A percentile compares a stretch with the other conserved stretches of the same genome.
Evolutionary conservation across 2,888 invertebrate genomes (phyloP).

Genomic region (Endomychus coccineus): DNA sequence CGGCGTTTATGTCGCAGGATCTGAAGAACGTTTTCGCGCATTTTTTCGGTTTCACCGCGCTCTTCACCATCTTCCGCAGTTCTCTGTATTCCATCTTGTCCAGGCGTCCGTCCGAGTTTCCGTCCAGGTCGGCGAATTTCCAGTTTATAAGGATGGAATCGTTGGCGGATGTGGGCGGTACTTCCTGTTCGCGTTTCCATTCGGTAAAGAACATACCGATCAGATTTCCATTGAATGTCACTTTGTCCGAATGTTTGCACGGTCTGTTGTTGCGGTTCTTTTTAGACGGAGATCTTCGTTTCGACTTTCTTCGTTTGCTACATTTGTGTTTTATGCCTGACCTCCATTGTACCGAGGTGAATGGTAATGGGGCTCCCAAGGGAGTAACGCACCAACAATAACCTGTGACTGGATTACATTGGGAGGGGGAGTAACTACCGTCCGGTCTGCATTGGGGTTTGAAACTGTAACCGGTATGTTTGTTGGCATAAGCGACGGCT

Average conservation of each 20-base stretch:
- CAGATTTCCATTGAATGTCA: conserved; percentile 71
- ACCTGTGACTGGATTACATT: conserved; percentile 70
- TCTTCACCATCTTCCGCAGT: conserved; percentile 69
- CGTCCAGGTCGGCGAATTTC: conserved; percentile 84
- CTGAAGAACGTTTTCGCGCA: conserved; percentile 85
- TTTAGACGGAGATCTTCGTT: conserved; percentile 54
- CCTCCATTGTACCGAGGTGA: conserved; percentile 59
- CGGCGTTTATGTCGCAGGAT: conserved; percentile 77
- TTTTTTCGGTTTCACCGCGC: conserved; percentile 80
- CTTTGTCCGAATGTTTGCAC: conserved; percentile 66
- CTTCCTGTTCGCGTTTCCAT: conserved; percentile 48
- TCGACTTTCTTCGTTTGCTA: conserved; percentile 40
- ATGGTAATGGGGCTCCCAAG: conserved; percentile 73
- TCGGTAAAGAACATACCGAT: conserved; percentile 81
- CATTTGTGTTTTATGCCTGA: conserved; percentile 63
- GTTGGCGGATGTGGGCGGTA: conserved; percentile 34
- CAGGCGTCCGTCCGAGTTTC: conserved; percentile 67
- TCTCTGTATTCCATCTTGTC: conserved; percentile 78
- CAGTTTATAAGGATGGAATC: conserved; percentile 64
- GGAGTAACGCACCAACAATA: conserved; percentile 89
- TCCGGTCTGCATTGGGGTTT: conserved; percentile 75
- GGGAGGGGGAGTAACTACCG: conserved; percentile 77
- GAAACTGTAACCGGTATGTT: conserved; percentile 40
- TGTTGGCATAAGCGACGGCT: conserved; percentile 25
- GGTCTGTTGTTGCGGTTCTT: conserved; percentile 33